phyloP scores from a whole-genome alignment of 2,888 invertebrate genomes.

The Zelleria hepariella region DNA sequence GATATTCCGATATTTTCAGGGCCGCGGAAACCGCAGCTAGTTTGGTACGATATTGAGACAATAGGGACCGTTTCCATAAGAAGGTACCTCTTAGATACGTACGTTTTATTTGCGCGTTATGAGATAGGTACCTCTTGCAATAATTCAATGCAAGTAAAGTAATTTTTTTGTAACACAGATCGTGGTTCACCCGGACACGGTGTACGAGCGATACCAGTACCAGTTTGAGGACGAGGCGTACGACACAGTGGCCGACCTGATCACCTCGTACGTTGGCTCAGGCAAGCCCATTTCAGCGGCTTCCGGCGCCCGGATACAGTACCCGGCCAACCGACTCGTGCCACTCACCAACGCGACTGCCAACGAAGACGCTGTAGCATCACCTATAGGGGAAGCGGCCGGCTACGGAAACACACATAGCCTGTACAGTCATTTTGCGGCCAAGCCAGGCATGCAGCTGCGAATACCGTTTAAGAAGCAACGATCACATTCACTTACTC shows the following conservation, averaged over 20 bases:
- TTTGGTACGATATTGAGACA: too few species aligned
- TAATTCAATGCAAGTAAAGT: too few species aligned
- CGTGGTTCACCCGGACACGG: slow-evolving; percentile 88
- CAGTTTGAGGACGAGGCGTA: slow-evolving; percentile 96
- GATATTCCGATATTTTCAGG: too few species aligned
- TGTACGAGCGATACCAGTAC: slow-evolving; percentile 92
- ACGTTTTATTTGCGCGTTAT: too few species aligned
- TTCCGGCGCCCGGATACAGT: slow-evolving; percentile 89
- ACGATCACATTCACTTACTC: slow-evolving; percentile 85
- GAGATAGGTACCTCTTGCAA: too few species aligned
- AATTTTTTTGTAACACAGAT: slow-evolving; percentile 72
- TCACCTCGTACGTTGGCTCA: slow-evolving; percentile 93
- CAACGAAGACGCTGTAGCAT: slow-evolving; percentile 46
- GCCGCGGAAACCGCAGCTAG: too few species aligned
- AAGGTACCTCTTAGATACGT: too few species aligned
- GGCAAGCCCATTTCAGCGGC: slow-evolving; percentile 90
- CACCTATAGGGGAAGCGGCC: slow-evolving; percentile 42
- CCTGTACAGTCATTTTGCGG: slow-evolving; percentile 60
- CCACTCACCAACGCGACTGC: slow-evolving; percentile 80
- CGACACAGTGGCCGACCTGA: slow-evolving; percentile 92
- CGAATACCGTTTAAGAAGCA: slow-evolving; percentile 68
- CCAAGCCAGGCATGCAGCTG: slow-evolving; percentile 52
- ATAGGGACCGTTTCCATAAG: too few species aligned
- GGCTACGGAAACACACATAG: slow-evolving; percentile 59
- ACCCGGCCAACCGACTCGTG: slow-evolving; percentile 85